A percentile compares a stretch with the other conserved stretches of the same genome.
Conservation (phyloP, 2,888 invertebrate species). For the Unio pictorum region DNA sequence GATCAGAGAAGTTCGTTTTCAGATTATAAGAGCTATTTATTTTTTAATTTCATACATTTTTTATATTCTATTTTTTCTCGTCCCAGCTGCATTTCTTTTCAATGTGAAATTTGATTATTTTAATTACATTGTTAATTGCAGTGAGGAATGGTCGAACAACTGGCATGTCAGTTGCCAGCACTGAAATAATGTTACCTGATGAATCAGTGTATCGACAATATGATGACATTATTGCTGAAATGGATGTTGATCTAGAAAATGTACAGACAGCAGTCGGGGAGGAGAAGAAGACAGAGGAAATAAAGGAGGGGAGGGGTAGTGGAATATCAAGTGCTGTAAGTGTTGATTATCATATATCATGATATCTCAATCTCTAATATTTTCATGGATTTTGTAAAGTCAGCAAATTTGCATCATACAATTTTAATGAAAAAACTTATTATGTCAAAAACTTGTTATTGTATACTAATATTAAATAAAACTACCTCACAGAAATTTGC, state of each 20-base stretch:
- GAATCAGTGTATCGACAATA: slow-evolving; percentile 48
- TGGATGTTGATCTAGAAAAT: slow-evolving; percentile 45
- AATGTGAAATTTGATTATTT: too few species aligned
- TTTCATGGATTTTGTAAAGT: background rate
- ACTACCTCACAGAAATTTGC: too few species aligned
- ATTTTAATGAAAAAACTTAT: too few species aligned
- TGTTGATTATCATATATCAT: background rate
- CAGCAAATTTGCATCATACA: too few species aligned
- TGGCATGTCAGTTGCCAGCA: slow-evolving; percentile 49
- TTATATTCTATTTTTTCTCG: too few species aligned
- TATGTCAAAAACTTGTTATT: too few species aligned
- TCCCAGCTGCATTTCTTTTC: too few species aligned
- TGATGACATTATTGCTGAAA: slow-evolving; percentile 48
- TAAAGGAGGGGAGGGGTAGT: slow-evolving; percentile 30
- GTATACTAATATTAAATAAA: too few species aligned
- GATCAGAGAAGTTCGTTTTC: too few species aligned
- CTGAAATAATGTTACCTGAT: slow-evolving; percentile 50
- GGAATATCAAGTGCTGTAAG: slow-evolving; percentile 34
- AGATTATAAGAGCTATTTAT: too few species aligned
- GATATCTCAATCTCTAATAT: background rate
- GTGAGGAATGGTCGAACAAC: slow-evolving; percentile 40
- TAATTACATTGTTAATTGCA: background rate
- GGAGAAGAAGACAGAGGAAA: slow-evolving; percentile 24
- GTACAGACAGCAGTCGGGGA: slow-evolving; percentile 49
- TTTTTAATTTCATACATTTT: too few species aligned